Evolutionary conservation across 1,140 invertebrate genomes (phyloP).

Genomic region (Drosophila ironensis): DNA sequence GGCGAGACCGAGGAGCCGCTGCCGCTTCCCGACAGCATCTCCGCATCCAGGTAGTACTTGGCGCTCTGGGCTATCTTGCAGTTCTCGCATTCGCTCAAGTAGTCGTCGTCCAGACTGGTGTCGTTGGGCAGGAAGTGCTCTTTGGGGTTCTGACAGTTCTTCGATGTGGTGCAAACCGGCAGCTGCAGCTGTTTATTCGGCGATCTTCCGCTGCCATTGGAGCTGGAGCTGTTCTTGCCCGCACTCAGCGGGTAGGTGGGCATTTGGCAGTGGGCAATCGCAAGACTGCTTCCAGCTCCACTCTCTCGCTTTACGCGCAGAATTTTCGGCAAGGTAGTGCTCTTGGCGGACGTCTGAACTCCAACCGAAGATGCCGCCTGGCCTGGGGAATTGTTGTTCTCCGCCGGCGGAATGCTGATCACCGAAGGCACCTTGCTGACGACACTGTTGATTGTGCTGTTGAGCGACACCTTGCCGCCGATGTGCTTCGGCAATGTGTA

Average conservation of each 20-base stretch:
- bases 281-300: conserved; percentile 5
- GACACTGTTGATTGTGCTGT: conserved; percentile 79
- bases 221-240: conserved; percentile 3
- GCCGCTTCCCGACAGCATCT: conserved; percentile 72
- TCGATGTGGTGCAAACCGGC: conserved; percentile 80
- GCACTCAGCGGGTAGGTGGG: conserved; percentile 63
- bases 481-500: conserved; percentile 81
- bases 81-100: conserved; percentile 91
- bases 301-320: conserved; percentile 37
- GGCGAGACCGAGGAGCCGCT: conserved; percentile 82
- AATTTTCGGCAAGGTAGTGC: conserved; percentile 56
- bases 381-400: conserved; percentile 46
- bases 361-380: not conserved
- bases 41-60: conserved; percentile 85
- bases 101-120: conserved; percentile 87
- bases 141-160: conserved; percentile 80
- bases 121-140: conserved; percentile 82
- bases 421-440: conserved; percentile 81
- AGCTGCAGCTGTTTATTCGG: conserved; percentile 72
- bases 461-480: conserved; percentile 76
- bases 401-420: conserved; percentile 70
- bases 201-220: conserved; percentile 25
- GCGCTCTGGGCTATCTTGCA: conserved; percentile 89
- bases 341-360: conserved; percentile 15
- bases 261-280: conserved; percentile 72